Base-by-base conservation (phyloP, 2,888 invertebrate genomes). In the Chymomyza amoena region DNA sequence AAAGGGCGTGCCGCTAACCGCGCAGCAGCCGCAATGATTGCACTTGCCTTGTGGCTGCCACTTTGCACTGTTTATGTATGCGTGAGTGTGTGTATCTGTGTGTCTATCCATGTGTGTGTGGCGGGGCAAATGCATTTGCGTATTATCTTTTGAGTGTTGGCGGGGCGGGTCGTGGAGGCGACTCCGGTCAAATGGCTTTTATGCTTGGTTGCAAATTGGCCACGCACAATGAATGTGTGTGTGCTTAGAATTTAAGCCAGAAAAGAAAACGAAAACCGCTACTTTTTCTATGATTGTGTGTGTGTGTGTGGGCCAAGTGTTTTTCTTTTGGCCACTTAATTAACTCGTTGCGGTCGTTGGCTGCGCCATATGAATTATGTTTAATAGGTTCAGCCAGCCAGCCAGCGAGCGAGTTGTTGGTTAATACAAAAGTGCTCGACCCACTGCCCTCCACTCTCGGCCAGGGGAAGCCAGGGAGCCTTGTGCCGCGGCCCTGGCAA, bases 341-440 rank as follows among this genome's bases (percentile, higher is more conserved):
- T 80, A 81, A 81, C 76, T 78, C 76, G 74, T 76, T 78, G 80
- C 70, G 69, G 72, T 64, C 56, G 67, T 64, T 61, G 61, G 64
- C 68, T 74, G 61, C 54, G 51, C 32, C 70, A 66, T 68, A 60
- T 80, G 76, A 78, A 81, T 81, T 78, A 82, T 78, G 72, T 82
- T 81, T 80, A 76, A 80, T 78, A 85, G 68, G 71, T 68, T 64
- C 73, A 51, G 77, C 77, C 70, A 77, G 70, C 77, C 68, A 77
- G 32, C 28, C 70, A n/a, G 70, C 28, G n/a, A n/a, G n/a, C n/a
- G n/a, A 28, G 32, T 32, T 32, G 32, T 9, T 32, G 32, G 32
- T 32, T 32, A 32, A 32, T 32, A 32, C 32, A 32, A 32, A 32
- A 32, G 32, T 32, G 32, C 32, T 32, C 32, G 32, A 32, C 32